Evolutionary conservation across 2,888 invertebrate genomes (phyloP).

Genomic region (Hypsopygia costalis): DNA sequence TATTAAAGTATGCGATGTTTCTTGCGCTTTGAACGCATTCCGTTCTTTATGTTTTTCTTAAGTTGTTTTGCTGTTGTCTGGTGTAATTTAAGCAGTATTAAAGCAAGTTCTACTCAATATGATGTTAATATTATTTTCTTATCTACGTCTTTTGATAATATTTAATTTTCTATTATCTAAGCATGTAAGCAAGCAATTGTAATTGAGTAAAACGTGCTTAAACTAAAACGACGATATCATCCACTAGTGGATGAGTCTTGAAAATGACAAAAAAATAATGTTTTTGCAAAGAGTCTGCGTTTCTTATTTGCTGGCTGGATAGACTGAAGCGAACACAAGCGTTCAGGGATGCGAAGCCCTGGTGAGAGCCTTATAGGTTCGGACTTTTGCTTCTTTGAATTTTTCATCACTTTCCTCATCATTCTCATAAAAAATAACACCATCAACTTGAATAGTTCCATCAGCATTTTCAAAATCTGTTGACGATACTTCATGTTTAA

Average conservation of each 20-base stretch:
- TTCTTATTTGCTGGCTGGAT: conserved; percentile 79
- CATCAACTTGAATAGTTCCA: conserved; percentile 31
- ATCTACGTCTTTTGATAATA: no score
- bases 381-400: conserved; percentile 73
- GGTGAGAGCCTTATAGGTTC: conserved; percentile 81
- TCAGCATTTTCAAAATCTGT: conserved; percentile 31
- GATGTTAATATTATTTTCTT: no score
- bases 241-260: conserved; percentile 40
- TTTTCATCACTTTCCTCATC: conserved; percentile 47
- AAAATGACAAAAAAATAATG: conserved; percentile 63
- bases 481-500: conserved; percentile 21
- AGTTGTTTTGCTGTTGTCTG: conserved; percentile 42
- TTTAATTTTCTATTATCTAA: no score
- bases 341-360: conserved; percentile 80
- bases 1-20: conserved; percentile 20
- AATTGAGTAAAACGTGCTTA: conserved; percentile 40
- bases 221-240: conserved; percentile 29
- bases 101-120: conserved; percentile 34
- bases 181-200: no score
- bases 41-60: conserved; percentile 26
- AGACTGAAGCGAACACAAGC: conserved; percentile 79
- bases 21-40: conserved; percentile 45
- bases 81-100: conserved; percentile 29
- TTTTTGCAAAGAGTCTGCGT: conserved; percentile 77
- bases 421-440: conserved; percentile 39